Base-by-base conservation (phyloP, 2,797 vertebrate species). In the Muscicapa striata region DNA sequence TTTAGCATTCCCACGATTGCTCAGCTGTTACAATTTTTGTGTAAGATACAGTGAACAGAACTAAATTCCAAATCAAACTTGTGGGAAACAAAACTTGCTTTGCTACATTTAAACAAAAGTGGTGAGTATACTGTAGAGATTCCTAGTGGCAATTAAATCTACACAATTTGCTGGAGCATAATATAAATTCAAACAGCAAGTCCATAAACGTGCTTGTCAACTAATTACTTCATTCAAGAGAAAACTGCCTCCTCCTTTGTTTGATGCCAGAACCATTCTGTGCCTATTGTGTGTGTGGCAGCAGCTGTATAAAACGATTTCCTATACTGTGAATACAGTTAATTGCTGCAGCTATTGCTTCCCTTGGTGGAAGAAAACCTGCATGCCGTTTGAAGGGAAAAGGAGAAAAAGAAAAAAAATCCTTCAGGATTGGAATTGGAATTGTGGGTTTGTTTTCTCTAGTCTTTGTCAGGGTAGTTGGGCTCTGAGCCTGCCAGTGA, bases 191-290 rank as follows among this genome's bases (percentile, higher is more conserved):
- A 70, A 83, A 80, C 43, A 83, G 16, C 34, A 46, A 63, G 43
- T 64, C 68, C n/a, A 13, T 80, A 92, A 83, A 61, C 0, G 5
- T 83, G 34, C 89, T 87, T 89, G 64, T 91, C 57, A 87, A 79
- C 75, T 76, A 51, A 78, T 90, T 84, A 89, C 77, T 96, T 90
- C 58, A 92, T 93, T 95, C 73, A 75, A 30, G 77, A 74, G 77
- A 69, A 87, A 95, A 75, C 26, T 66, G 63, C 55, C 16, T 24
- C 16, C 41, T 77, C 68, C 46, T 93, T 94, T 96, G 55, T 93
- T 89, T 78, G 54, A 21, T 81, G 63, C 51, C 4, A 20, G 51
- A 86, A 51, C 68, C 21, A 69, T 94, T 95, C 61, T 73, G 30
- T 90, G 70, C 40, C 70, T 76, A 79, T 93, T 93, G 85, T 81